phyloP scores from a whole-genome alignment of 2,888 invertebrate species.

The Mesodorylaimus sp. region DNA sequence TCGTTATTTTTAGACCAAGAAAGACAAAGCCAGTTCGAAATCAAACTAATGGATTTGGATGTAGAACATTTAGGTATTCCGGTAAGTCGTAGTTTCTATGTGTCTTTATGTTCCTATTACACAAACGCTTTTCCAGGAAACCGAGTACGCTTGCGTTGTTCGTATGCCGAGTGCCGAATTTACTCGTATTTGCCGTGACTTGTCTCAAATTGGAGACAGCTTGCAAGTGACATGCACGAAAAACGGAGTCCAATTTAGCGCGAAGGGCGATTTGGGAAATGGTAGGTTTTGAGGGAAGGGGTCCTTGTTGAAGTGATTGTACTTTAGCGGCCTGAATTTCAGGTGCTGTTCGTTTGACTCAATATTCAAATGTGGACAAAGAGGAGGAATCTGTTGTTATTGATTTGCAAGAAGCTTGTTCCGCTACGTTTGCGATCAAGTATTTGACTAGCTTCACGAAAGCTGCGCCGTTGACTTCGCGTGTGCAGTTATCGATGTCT shows the following conservation, averaged over 20 bases:
- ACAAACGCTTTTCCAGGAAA: conserved; percentile 50
- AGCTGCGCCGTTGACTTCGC: conserved; percentile 69
- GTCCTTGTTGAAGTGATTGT: no score
- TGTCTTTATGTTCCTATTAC: no score
- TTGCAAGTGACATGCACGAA: conserved; percentile 90
- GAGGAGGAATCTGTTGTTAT: conserved; percentile 83
- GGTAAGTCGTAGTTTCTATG: conserved; percentile 33
- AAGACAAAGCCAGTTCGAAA: conserved; percentile 71
- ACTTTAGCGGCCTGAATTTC: no score
- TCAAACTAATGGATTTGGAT: conserved; percentile 96
- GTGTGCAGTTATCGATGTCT: conserved; percentile 70
- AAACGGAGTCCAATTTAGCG: conserved; percentile 83
- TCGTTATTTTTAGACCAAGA: conserved; percentile 8
- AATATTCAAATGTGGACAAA: conserved; percentile 74
- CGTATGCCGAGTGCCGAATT: conserved; percentile 87
- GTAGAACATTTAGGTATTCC: conserved; percentile 92
- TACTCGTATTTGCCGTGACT: conserved; percentile 84
- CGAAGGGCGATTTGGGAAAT: conserved; percentile 82
- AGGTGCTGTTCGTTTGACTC: conserved; percentile 59
- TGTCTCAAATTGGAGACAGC: conserved; percentile 95
- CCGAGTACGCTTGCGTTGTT: conserved; percentile 86
- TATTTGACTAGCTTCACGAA: conserved; percentile 95
- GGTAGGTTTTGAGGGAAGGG: conserved; percentile 32
- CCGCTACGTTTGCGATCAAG: conserved; percentile 66
- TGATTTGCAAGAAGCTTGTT: conserved; percentile 92